Conservation (phyloP, 1,140 invertebrate species). For the Acromyrmex heyeri region DNA sequence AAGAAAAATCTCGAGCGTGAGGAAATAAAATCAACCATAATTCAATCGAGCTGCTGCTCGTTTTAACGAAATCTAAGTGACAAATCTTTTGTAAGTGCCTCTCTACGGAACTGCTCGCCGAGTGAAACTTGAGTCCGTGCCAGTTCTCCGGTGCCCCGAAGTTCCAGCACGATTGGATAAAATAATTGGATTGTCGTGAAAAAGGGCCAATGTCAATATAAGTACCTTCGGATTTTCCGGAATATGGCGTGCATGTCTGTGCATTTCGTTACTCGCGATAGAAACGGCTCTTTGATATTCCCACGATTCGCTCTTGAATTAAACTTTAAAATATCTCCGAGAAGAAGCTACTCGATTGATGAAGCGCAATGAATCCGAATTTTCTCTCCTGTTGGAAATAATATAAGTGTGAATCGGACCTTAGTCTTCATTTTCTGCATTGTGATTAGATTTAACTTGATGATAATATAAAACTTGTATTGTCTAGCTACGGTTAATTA, state of each 20-base stretch:
- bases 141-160: slow-evolving; percentile 61
- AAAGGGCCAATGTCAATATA: slow-evolving; percentile 82
- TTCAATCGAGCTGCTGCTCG: not conserved
- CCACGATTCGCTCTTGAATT: not conserved
- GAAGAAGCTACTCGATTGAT: not conserved
- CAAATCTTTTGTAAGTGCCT: slow-evolving; percentile 21
- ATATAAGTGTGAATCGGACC: not conserved
- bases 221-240: slow-evolving; percentile 11
- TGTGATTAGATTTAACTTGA: too few relatives aligned
- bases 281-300: not conserved
- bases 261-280: not conserved
- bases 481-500: too few relatives aligned
- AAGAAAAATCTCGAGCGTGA: not conserved
- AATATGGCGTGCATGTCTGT: slow-evolving; percentile 31
- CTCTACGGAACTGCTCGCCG: slow-evolving; percentile 25
- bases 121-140: slow-evolving; percentile 72
- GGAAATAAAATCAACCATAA: slow-evolving; percentile 21
- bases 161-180: slow-evolving; percentile 59
- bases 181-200: slow-evolving; percentile 70
- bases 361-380: not conserved
- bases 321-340: not conserved
- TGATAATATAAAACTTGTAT: too few relatives aligned
- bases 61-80: slow-evolving; percentile 59
- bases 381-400: not conserved
- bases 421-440: too few relatives aligned